Evolutionary conservation across 2,113 vertebrate species (phyloP), one percentile per base, ranked within the genome.

Genomic region (Phaethon lepturus): DNA sequence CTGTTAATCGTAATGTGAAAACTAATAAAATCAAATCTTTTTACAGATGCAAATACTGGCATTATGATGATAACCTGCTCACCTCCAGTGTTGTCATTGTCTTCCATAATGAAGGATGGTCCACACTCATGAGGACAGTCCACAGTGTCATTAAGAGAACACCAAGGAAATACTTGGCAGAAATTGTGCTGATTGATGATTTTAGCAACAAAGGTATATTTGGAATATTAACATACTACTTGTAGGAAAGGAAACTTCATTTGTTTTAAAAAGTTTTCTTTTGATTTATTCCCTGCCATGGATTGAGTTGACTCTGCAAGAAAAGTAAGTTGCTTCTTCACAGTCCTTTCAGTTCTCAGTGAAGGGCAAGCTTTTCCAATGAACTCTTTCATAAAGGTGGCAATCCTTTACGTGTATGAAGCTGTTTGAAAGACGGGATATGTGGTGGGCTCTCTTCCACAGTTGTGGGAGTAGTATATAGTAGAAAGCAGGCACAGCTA

Each of bases 31-130:
- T 75, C 13, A 45, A 79, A 84, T 97, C 73, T 84, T 95, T 95
- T 98, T 93, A 29, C 97, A 99, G 98, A n/a, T 99, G 98, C 98
- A 99, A 98, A 74, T 98, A 98, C 76, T 99, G 98, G 98, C 97
- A 99, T 88, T 99, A 99, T 40, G 98, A 99, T 40, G 98, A 98
- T 31, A 98, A 98, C 81, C 93, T 99, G 89, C 98, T 99, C 66
- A 98, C 98, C 33, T 98, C 98, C 86, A 99, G 98, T 1, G 92
- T 99, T 31, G 86, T 99, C 91, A 98, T 99, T 50, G 98, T 99
- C 95, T 99, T 99, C 97, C 98, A 99, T 73, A 99, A 99, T 23
- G 98, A 99, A 94, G 98, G 98, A 11, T 99, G 98, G 98, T 99
- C 98, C 55, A 99, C 98, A 0, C 98, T 99, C 86, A 98, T 99